phyloP scores from a whole-genome alignment of 1,140 invertebrate species.

The Hyphantria cunea region DNA sequence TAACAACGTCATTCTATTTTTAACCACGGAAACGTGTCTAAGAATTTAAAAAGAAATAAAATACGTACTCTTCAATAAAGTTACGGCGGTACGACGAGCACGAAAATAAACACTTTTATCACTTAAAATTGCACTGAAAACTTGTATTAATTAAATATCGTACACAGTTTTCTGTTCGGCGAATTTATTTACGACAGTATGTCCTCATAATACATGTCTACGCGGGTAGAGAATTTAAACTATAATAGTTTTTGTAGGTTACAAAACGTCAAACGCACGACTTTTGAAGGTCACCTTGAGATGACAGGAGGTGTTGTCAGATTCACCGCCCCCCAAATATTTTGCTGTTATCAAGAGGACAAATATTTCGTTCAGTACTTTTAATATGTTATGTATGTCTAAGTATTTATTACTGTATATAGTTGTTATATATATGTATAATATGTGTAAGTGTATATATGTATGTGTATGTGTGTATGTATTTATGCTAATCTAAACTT shows the following conservation, averaged over 20 bases:
- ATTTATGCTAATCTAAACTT: too few species aligned
- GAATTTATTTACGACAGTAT: constrained; percentile 52
- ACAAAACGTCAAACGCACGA: constrained; percentile 64
- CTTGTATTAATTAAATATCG: constrained; percentile 45
- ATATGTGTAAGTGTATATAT: too few species aligned
- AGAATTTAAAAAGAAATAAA: constrained; percentile 50
- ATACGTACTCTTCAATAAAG: constrained; percentile 57
- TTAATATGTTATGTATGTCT: background rate
- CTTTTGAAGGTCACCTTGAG: constrained; percentile 73
- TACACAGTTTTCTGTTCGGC: constrained; percentile 37
- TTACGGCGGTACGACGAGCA: constrained; percentile 28
- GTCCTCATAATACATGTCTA: constrained; percentile 58
- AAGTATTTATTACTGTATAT: too few species aligned
- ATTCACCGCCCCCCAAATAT: background rate
- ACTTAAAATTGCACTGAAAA: constrained; percentile 61
- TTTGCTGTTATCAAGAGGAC: too few species aligned
- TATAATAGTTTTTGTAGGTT: constrained; percentile 63
- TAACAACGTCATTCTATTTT: constrained; percentile 47
- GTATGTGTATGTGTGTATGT: too few species aligned
- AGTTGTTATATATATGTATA: too few species aligned
- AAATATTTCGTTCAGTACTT: background rate
- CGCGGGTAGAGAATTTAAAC: constrained; percentile 74
- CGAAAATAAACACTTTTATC: constrained; percentile 47
- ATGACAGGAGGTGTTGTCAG: constrained; percentile 45
- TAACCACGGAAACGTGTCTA: constrained; percentile 43